These are phyloP conservation scores for Saimiri boliviensis DNA, from an alignment of 2,113 vertebrate species.

Conservation along the genomic window DNA sequence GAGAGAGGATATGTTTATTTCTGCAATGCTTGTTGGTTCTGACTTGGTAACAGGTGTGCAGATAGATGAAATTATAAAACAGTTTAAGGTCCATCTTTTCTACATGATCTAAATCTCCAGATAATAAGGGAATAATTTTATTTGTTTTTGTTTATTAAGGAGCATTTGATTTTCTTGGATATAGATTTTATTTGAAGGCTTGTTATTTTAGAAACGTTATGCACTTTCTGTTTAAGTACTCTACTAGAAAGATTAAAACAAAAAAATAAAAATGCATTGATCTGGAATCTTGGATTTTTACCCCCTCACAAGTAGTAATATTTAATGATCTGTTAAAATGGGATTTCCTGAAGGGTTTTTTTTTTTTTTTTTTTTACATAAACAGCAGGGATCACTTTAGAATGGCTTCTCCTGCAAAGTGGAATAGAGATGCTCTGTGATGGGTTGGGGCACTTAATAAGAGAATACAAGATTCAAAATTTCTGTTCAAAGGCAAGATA, in stretches of 20 bases:
- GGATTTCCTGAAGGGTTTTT: not conserved
- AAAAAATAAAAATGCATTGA: constrained; percentile 48
- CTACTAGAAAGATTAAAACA: constrained; percentile 58
- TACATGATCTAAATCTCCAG: not conserved
- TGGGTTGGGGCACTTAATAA: constrained; percentile 3
- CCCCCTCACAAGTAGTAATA: constrained; percentile 22
- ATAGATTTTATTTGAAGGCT: not conserved
- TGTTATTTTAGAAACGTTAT: constrained; percentile 13
- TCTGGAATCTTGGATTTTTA: constrained; percentile 26
- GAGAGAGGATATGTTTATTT: not conserved
- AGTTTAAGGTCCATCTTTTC: not conserved
- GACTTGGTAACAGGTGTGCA: not conserved
- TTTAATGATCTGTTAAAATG: constrained; percentile 63
- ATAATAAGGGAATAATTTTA: not conserved
- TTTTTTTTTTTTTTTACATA: constrained; percentile 26
- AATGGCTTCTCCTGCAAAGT: constrained; percentile 41
- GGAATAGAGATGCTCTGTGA: constrained; percentile 1
- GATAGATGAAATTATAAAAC: not conserved
- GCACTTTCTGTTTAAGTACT: not conserved
- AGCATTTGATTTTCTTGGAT: not conserved
- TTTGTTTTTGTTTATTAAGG: constrained; percentile 19
- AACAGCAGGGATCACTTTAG: constrained; percentile 61
- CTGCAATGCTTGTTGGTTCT: not conserved
- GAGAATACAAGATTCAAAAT: constrained; percentile 45
- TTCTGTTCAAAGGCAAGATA: constrained; percentile 55